phyloP scores from a whole-genome alignment of 2,888 invertebrate genomes.

The Machimus atricapillus region DNA sequence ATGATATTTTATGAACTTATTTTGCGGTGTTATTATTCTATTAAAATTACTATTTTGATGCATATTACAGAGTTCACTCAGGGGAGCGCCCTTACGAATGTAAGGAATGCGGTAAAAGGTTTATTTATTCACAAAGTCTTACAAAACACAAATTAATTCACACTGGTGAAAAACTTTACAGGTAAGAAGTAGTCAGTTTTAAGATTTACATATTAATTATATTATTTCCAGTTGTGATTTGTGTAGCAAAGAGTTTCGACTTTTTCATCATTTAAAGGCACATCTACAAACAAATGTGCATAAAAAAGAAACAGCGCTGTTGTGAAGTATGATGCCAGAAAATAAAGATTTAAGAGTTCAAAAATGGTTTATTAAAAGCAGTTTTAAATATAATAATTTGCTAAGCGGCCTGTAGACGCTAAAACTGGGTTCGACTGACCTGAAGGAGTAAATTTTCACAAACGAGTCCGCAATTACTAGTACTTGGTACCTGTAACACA shows the following conservation, averaged over 20 bases:
- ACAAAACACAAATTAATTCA: constrained; percentile 37
- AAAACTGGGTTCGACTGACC: no score
- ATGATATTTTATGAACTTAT: no score
- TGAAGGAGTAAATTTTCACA: no score
- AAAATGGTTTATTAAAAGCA: not conserved
- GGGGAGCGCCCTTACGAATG: constrained; percentile 42
- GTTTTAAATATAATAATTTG: not conserved
- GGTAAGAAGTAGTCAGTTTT: not conserved
- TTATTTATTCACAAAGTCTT: constrained; percentile 40
- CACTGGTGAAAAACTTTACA: constrained; percentile 22
- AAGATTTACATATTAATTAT: not conserved
- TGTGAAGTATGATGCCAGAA: not conserved
- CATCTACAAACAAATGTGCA: constrained; percentile 8
- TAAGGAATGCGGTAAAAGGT: constrained; percentile 39
- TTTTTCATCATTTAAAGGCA: constrained; percentile 13
- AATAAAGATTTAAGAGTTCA: not conserved
- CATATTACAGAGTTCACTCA: constrained; percentile 41
- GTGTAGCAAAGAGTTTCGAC: constrained; percentile 26
- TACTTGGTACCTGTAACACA: no score
- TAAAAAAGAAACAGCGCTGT: not conserved
- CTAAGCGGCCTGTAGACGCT: no score
- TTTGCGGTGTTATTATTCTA: not conserved
- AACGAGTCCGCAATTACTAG: no score
- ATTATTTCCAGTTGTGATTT: constrained; percentile 16
- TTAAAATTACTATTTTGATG: not conserved